Evolutionary conservation across 2,113 vertebrate genomes (phyloP).

Genomic region (Channa maculata): DNA sequence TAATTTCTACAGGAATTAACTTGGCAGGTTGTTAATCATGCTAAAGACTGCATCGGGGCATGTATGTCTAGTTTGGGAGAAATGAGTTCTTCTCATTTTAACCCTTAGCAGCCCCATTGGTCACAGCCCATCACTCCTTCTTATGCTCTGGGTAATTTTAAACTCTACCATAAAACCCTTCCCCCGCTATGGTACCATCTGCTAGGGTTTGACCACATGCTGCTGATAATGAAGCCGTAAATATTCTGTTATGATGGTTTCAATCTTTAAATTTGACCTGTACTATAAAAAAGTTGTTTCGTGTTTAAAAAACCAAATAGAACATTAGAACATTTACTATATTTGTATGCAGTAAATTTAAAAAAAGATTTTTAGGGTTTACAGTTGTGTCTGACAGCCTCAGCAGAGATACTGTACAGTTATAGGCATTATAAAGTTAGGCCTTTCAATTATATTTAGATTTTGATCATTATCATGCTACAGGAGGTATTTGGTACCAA

Average conservation of each 20-base stretch:
- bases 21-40: constrained; percentile 52
- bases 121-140: constrained; percentile 38
- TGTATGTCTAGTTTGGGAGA: constrained; percentile 9
- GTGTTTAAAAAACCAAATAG: too few species aligned
- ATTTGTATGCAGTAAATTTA: too few species aligned
- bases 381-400: too few species aligned
- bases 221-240: too few species aligned
- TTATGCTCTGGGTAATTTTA: constrained; percentile 24
- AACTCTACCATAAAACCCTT: constrained; percentile 9
- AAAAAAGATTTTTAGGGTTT: too few species aligned
- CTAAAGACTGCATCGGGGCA: constrained; percentile 25
- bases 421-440: too few species aligned
- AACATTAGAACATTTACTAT: too few species aligned
- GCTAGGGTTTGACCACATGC: constrained; percentile 26
- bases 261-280: too few species aligned
- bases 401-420: too few species aligned
- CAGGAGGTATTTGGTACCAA: neutral
- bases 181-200: constrained; percentile 45
- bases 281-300: too few species aligned
- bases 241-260: too few species aligned
- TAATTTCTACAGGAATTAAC: constrained; percentile 25
- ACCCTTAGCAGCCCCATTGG: constrained; percentile 5
- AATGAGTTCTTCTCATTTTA: constrained; percentile 27
- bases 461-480: neutral
- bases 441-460: too few species aligned